Percentiles rank a stretch among this genome's conserved stretches.
Conservation (phyloP, 2,113 vertebrate species). For the Zosterops hypoxanthus region DNA sequence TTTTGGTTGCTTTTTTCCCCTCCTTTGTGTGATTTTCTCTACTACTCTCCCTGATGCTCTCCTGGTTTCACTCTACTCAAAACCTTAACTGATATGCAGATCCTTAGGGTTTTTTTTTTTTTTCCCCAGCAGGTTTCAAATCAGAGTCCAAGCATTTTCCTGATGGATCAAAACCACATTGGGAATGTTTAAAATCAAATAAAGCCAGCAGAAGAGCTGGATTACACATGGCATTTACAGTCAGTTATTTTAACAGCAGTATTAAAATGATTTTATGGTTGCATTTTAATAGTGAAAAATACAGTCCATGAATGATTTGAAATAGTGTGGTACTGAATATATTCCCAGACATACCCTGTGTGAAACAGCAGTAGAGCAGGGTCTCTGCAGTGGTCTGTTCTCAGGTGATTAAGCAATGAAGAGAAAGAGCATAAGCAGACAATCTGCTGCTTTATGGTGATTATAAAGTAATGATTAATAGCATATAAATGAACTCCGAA, state of each 20-base stretch:
- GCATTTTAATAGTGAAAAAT: not conserved
- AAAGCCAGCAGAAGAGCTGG: not conserved
- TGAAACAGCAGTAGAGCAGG: not conserved
- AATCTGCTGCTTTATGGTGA: not conserved
- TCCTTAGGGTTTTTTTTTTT: not conserved
- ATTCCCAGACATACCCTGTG: not conserved
- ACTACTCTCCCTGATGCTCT: not conserved
- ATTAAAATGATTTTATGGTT: conserved; percentile 2
- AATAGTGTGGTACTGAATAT: not conserved
- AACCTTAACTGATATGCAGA: not conserved
- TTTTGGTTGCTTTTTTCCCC: not conserved
- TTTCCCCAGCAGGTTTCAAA: not conserved
- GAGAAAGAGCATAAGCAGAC: not conserved
- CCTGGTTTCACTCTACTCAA: not conserved
- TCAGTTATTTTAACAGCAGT: not conserved
- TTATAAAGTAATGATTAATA: not conserved
- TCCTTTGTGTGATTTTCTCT: not conserved
- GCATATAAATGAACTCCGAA: not conserved
- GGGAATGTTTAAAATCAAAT: not conserved
- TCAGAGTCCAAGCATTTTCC: not conserved
- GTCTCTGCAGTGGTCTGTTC: not conserved
- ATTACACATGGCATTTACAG: not conserved
- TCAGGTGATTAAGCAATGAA: not conserved
- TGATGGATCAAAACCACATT: not conserved
- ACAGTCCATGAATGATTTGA: not conserved